phyloP scores from a whole-genome alignment of 2,113 vertebrate genomes.

The Poicephalus meyeri region DNA sequence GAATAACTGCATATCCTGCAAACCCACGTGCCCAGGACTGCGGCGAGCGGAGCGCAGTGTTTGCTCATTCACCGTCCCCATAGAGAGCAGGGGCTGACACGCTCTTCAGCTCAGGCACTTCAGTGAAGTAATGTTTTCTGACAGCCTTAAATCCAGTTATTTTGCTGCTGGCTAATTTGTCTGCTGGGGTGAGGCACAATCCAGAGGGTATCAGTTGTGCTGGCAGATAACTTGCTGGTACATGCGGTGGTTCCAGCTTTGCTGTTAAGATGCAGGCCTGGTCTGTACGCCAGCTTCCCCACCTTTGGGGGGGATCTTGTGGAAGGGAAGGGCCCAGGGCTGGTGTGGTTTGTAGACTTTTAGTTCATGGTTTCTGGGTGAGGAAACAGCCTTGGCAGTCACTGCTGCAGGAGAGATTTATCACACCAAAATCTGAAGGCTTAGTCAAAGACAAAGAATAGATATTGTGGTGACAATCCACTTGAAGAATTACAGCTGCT shows the following conservation, averaged over 20 bases:
- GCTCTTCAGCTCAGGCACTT: not conserved
- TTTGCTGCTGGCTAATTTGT: not conserved
- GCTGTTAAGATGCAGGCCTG: rapidly evolving
- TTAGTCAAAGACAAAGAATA: not conserved
- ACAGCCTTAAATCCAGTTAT: not conserved
- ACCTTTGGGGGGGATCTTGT: not conserved
- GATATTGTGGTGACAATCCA: not conserved
- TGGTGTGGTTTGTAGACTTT: not conserved
- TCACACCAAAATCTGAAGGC: not conserved
- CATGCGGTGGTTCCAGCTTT: not conserved
- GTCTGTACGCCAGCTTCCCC: rapidly evolving
- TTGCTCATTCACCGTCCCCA: rapidly evolving
- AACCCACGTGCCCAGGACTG: rapidly evolving
- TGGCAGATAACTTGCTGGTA: not conserved
- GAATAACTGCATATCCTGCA: rapidly evolving
- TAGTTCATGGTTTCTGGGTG: rapidly evolving
- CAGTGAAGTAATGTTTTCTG: not conserved
- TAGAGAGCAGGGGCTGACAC: not conserved
- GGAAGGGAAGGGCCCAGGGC: not conserved
- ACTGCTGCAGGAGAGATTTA: not conserved
- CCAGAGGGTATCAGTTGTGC: rapidly evolving
- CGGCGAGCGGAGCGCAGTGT: rapidly evolving
- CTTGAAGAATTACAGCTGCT: not conserved
- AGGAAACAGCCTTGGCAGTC: not conserved
- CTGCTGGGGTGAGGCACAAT: not conserved